Percentiles rank a stretch among this genome's conserved stretches.
Conservation (phyloP, 2,797 vertebrate species). For the Coluber constrictor region DNA sequence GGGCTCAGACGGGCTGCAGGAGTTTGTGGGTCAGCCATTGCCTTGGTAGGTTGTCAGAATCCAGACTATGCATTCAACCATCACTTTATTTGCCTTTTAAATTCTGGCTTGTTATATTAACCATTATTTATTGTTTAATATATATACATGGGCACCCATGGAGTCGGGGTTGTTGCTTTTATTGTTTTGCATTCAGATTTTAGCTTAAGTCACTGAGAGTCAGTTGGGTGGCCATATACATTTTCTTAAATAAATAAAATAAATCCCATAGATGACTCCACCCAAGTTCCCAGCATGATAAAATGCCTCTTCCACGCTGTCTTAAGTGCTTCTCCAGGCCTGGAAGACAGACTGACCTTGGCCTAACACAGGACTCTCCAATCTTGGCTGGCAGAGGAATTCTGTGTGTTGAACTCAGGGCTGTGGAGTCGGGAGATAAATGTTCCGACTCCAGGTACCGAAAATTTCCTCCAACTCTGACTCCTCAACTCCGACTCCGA, state of each 20-base stretch:
- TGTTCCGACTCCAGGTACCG: no score
- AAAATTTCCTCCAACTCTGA: no score
- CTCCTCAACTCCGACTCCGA: no score
- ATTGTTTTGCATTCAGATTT: not conserved
- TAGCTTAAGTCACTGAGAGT: not conserved
- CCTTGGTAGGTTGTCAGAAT: not conserved
- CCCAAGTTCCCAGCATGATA: not conserved
- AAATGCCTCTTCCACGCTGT: not conserved
- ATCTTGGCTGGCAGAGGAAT: not conserved
- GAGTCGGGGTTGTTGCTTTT: not conserved
- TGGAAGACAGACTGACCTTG: not conserved
- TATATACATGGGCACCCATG: not conserved
- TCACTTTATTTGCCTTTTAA: not conserved
- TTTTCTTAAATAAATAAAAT: not conserved
- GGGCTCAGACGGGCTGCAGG: not conserved
- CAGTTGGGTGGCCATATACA: not conserved
- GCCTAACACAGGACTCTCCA: not conserved
- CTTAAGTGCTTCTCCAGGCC: not conserved
- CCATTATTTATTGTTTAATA: not conserved
- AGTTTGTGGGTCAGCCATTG: not conserved
- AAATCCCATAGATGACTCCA: not conserved
- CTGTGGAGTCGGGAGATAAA: no score
- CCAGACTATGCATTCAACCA: not conserved
- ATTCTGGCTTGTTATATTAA: not conserved
- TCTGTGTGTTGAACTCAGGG: not conserved